These are phyloP conservation scores for Ommatoiulus sabulosus DNA, from an alignment of 2,888 invertebrate genomes.

Conservation along the genomic window DNA sequence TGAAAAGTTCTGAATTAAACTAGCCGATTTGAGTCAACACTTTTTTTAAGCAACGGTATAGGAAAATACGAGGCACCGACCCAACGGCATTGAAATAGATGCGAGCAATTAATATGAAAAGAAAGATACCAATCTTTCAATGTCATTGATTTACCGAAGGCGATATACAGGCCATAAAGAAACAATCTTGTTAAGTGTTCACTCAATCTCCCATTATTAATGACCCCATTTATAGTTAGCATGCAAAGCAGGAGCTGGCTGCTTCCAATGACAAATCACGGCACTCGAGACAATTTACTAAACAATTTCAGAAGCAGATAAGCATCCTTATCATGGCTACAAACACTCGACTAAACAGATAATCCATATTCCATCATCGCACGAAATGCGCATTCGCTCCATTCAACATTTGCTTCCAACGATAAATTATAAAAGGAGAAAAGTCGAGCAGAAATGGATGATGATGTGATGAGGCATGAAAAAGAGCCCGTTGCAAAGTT, in stretches of 20 bases:
- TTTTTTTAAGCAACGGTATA: background rate
- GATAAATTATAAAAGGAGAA: slow-evolving; percentile 42
- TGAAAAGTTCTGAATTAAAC: background rate
- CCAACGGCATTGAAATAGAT: background rate
- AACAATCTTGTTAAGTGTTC: slow-evolving; percentile 53
- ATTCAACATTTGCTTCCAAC: slow-evolving; percentile 37
- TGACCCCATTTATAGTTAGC: slow-evolving; percentile 53
- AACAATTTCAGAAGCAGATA: slow-evolving; percentile 39
- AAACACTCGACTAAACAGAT: slow-evolving; percentile 47
- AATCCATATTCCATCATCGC: slow-evolving; percentile 48
- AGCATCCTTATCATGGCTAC: slow-evolving; percentile 39
- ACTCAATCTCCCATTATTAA: slow-evolving; percentile 51
- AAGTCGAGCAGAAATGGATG: slow-evolving; percentile 34
- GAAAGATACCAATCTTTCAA: background rate
- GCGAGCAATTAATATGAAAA: slow-evolving; percentile 37
- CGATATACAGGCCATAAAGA: slow-evolving; percentile 39
- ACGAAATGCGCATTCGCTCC: slow-evolving; percentile 41
- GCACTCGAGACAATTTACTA: slow-evolving; percentile 47
- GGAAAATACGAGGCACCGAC: background rate
- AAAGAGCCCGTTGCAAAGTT: background rate
- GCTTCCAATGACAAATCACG: slow-evolving; percentile 50
- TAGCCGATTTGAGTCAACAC: background rate
- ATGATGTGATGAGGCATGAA: slow-evolving; percentile 41
- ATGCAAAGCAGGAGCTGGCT: slow-evolving; percentile 31
- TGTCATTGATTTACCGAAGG: slow-evolving; percentile 23